Evolutionary conservation across 2,797 vertebrate species (phyloP).

Genomic region (Micrastur ruficollis): DNA sequence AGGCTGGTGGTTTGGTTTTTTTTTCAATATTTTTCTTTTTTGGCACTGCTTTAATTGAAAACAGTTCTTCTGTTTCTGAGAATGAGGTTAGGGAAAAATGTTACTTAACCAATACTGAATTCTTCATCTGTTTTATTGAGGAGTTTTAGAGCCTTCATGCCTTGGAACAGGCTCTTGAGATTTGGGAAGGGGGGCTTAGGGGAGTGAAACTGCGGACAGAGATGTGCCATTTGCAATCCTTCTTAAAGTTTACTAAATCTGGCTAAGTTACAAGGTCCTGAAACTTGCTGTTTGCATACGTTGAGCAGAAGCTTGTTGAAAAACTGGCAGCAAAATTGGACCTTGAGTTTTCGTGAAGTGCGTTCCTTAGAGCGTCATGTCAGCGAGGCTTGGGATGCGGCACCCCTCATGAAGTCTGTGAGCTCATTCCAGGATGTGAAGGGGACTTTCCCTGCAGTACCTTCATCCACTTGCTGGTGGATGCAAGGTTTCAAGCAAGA

Average conservation of each 20-base stretch:
- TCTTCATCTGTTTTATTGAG: constrained; percentile 55
- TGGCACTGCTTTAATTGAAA: constrained; percentile 39
- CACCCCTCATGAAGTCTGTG: not conserved
- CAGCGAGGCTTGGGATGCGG: not conserved
- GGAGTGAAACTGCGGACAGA: not conserved
- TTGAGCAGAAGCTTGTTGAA: not conserved
- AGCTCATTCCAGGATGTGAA: not conserved
- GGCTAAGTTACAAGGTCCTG: not conserved
- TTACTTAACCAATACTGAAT: constrained; percentile 40
- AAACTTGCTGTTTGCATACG: not conserved
- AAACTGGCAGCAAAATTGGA: not conserved
- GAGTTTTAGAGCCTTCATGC: not conserved
- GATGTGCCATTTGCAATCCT: not conserved
- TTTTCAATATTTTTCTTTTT: not conserved
- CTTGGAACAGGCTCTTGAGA: constrained; percentile 24
- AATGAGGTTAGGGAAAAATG: constrained; percentile 61
- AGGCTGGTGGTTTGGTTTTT: not conserved
- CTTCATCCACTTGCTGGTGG: not conserved
- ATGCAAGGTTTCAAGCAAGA: not conserved
- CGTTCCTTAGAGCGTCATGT: not conserved
- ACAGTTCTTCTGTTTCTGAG: constrained; percentile 42
- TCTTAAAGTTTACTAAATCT: not conserved
- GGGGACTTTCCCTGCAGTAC: not conserved
- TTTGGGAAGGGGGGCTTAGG: not conserved
- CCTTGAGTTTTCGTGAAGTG: not conserved